These are phyloP conservation scores for Chloebia gouldiae DNA, from an alignment of 2,113 vertebrate species.

Conservation along the genomic window DNA sequence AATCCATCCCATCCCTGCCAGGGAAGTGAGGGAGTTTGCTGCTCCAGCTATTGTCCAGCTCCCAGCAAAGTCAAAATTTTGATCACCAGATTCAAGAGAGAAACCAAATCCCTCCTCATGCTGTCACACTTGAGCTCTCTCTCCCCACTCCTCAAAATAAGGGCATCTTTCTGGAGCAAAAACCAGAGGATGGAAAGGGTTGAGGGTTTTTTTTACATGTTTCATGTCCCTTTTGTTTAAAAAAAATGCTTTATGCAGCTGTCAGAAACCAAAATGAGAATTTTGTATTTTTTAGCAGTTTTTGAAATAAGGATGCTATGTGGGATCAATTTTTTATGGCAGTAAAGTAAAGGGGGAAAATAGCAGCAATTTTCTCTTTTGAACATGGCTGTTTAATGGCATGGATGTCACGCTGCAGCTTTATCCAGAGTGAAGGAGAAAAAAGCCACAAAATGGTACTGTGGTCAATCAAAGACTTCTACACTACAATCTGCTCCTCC, in stretches of 20 bases:
- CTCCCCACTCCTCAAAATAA: neutral
- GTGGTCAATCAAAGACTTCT: conserved; percentile 69
- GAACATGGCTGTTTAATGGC: conserved; percentile 80
- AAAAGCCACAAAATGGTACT: conserved; percentile 69
- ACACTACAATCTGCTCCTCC: conserved; percentile 48
- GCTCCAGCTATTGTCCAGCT: neutral
- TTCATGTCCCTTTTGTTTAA: conserved; percentile 39
- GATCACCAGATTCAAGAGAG: neutral
- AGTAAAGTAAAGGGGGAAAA: conserved; percentile 81
- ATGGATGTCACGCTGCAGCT: conserved; percentile 75
- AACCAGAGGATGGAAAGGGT: neutral
- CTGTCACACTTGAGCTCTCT: neutral
- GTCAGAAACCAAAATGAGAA: conserved; percentile 66
- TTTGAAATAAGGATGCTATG: conserved; percentile 80
- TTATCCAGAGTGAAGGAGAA: conserved; percentile 66
- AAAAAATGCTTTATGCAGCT: conserved; percentile 66
- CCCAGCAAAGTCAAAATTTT: neutral
- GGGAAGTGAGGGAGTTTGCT: neutral
- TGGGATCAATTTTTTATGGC: conserved; percentile 83
- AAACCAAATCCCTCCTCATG: neutral
- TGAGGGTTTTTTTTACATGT: conserved; percentile 21
- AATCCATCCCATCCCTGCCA: neutral
- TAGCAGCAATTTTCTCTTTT: conserved; percentile 84
- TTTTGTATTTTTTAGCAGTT: conserved; percentile 61
- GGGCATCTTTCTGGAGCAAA: conserved; percentile 3